Evolutionary conservation across 2,797 vertebrate genomes (phyloP).

Genomic region (Gorsachius magnificus): DNA sequence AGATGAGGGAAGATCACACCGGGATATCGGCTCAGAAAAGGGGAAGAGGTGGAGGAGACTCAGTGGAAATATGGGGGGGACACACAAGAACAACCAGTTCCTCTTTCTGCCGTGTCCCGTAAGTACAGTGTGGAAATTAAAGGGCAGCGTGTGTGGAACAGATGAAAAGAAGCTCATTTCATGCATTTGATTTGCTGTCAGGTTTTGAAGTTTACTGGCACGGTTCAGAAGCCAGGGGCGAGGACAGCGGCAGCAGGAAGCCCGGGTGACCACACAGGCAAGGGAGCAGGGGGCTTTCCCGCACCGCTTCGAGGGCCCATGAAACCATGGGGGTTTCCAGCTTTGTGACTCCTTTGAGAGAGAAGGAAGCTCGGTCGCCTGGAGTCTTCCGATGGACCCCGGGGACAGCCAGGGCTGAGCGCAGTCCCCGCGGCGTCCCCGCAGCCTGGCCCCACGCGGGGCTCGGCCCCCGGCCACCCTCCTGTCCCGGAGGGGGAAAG

Average conservation of each 20-base stretch:
- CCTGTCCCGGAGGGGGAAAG: background rate
- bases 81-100: background rate
- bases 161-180: background rate
- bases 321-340: background rate
- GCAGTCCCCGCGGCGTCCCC: accelerated
- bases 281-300: background rate
- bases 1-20: slow-evolving; percentile 39
- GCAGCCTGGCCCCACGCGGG: background rate
- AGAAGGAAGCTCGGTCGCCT: background rate
- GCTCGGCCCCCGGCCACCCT: background rate
- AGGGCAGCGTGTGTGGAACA: background rate
- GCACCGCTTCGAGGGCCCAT: background rate
- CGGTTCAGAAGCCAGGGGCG: background rate
- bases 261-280: background rate
- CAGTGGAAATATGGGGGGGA: slow-evolving; percentile 11
- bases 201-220: background rate
- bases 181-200: background rate
- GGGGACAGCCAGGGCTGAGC: background rate
- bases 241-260: accelerated
- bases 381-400: background rate
- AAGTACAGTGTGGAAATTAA: background rate
- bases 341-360: background rate
- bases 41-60: slow-evolving; percentile 19
- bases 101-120: background rate
- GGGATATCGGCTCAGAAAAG: background rate